phyloP scores from a whole-genome alignment of 2,113 vertebrate genomes.

The Philantomba maxwellii region DNA sequence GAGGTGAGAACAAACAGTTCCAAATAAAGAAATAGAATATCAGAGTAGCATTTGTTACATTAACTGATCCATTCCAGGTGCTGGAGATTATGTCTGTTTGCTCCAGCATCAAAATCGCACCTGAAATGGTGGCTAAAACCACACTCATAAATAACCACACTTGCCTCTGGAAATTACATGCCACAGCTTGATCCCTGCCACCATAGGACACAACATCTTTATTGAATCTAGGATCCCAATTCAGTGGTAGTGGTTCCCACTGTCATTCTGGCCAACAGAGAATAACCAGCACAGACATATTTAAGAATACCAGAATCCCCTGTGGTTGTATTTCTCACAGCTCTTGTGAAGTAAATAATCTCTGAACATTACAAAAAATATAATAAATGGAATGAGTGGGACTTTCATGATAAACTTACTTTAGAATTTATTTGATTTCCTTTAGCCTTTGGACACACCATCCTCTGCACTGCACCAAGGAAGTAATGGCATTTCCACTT shows the following conservation, averaged over 20 bases:
- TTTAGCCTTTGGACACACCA: neutral
- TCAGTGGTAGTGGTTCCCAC: neutral
- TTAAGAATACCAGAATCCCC: neutral
- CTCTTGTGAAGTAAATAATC: neutral
- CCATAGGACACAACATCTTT: neutral
- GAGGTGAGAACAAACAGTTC: neutral
- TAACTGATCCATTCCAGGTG: neutral
- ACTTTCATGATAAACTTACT: neutral
- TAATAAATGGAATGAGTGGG: neutral
- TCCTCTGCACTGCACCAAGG: neutral
- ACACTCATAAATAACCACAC: neutral
- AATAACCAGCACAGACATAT: neutral
- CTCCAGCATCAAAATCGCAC: neutral
- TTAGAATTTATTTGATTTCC: neutral
- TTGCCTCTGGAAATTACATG: neutral
- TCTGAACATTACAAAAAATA: neutral
- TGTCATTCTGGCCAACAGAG: neutral
- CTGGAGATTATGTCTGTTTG: neutral
- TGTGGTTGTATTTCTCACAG: neutral
- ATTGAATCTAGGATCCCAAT: neutral
- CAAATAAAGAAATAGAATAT: neutral
- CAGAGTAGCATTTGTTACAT: neutral
- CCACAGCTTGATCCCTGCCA: neutral
- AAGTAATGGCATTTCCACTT: neutral
- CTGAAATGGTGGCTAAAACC: neutral